Evolutionary conservation across 2,888 invertebrate genomes (phyloP).

Genomic region (Atrina japonica): DNA sequence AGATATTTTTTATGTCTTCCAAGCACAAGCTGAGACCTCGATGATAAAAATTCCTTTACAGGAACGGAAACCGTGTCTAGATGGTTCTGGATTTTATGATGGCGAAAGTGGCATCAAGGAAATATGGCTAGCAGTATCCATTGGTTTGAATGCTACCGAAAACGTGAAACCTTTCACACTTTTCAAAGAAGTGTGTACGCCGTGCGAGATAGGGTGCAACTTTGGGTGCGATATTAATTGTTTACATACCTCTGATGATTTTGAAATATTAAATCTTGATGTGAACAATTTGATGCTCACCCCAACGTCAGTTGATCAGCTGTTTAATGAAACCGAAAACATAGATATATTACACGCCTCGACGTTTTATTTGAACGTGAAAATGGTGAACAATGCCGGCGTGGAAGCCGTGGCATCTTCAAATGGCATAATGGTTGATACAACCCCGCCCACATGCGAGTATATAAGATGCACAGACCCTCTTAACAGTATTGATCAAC

Average conservation of each 20-base stretch:
- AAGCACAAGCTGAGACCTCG: slow-evolving; percentile 21
- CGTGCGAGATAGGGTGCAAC: slow-evolving; percentile 31
- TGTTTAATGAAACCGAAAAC: background rate
- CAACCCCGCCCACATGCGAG: slow-evolving; percentile 36
- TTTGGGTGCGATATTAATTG: slow-evolving; percentile 36
- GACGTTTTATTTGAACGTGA: slow-evolving; percentile 33
- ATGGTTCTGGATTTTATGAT: slow-evolving; percentile 45
- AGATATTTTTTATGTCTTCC: slow-evolving; percentile 31
- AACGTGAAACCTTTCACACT: slow-evolving; percentile 18
- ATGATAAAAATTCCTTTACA: slow-evolving; percentile 28
- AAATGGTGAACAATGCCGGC: slow-evolving; percentile 36
- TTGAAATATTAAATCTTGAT: slow-evolving; percentile 34
- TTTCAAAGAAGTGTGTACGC: slow-evolving; percentile 21
- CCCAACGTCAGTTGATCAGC: slow-evolving; percentile 1
- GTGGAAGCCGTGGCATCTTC: slow-evolving; percentile 3
- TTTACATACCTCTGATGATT: slow-evolving; percentile 22
- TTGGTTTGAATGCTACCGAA: slow-evolving; percentile 17
- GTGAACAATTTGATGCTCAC: slow-evolving; percentile 1
- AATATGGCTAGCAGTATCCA: slow-evolving; percentile 40
- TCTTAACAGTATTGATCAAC: slow-evolving; percentile 47
- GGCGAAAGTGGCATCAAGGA: slow-evolving; percentile 38
- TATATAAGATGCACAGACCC: slow-evolving; percentile 40
- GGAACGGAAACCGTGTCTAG: slow-evolving; percentile 25
- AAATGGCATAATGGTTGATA: slow-evolving; percentile 38
- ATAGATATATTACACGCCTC: slow-evolving; percentile 8